phyloP scores from a whole-genome alignment of 1,140 invertebrate species.

The Homalodisca vitripennis region DNA sequence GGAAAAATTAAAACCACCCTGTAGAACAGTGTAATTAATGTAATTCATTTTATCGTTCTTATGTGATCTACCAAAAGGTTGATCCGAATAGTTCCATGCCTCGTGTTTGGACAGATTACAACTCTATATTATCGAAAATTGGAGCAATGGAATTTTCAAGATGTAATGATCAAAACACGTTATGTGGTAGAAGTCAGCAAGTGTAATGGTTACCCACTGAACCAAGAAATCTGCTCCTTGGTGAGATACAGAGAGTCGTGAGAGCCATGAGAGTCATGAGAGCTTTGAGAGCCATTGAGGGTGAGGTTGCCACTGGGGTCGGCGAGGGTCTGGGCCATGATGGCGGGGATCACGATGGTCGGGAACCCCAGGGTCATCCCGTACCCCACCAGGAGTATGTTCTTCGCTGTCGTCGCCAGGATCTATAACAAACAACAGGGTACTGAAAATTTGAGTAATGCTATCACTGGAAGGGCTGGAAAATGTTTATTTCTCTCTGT shows the following conservation, averaged over 20 bases:
- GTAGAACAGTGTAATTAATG: no score
- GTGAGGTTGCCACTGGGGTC: constrained; percentile 1
- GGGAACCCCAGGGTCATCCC: constrained; percentile 74
- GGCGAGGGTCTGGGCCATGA: constrained; percentile 46
- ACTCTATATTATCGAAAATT: no score
- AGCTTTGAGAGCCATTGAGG: neutral
- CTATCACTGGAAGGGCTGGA: neutral
- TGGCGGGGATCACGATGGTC: constrained; percentile 71
- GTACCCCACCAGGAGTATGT: constrained; percentile 52
- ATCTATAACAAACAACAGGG: constrained; percentile 35
- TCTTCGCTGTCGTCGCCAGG: constrained; percentile 42
- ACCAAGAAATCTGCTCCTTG: constrained; percentile 70
- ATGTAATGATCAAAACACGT: no score
- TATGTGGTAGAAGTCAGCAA: no score
- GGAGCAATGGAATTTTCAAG: no score
- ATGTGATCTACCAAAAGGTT: no score
- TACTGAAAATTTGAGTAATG: neutral
- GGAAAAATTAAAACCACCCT: no score
- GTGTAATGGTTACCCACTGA: constrained; percentile 58
- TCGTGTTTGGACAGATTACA: no score
- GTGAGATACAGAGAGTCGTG: constrained; percentile 47
- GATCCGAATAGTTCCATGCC: no score
- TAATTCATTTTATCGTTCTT: no score
- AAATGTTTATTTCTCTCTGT: neutral
- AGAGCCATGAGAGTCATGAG: neutral